These are phyloP conservation scores for Onychomys arenicola DNA, from an alignment of 2,797 vertebrate genomes.

Conservation along the genomic window DNA sequence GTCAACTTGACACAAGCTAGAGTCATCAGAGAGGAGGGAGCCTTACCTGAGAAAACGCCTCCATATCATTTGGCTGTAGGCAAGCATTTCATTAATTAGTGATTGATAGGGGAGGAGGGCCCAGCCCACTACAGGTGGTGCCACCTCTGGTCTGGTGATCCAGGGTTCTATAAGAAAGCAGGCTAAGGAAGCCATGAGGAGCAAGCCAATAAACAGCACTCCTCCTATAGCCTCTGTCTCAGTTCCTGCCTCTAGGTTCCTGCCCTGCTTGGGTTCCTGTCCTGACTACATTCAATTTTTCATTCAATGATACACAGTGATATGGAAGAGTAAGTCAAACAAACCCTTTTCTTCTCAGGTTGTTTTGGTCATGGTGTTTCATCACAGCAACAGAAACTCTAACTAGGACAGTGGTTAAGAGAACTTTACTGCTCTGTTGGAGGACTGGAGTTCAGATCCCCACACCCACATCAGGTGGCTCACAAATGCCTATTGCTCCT, in stretches of 20 bases:
- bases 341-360: background rate
- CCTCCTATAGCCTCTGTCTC: background rate
- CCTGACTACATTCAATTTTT: background rate
- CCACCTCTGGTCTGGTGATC: background rate
- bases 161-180: background rate
- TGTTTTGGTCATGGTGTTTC: background rate
- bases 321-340: no score
- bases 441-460: background rate
- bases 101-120: background rate
- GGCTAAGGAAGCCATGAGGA: background rate
- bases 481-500: background rate
- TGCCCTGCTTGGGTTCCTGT: background rate
- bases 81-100: background rate
- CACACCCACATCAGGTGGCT: background rate
- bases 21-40: background rate
- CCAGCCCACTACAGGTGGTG: background rate
- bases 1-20: background rate
- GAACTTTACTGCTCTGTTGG: background rate
- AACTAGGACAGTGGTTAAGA: background rate
- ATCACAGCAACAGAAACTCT: background rate
- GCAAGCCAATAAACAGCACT: background rate
- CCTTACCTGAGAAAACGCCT: background rate
- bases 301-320: background rate
- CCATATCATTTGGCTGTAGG: no score
- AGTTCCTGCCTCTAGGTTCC: background rate